Base-by-base conservation (phyloP, 2,888 invertebrate species). In the Rhingia campestris region DNA sequence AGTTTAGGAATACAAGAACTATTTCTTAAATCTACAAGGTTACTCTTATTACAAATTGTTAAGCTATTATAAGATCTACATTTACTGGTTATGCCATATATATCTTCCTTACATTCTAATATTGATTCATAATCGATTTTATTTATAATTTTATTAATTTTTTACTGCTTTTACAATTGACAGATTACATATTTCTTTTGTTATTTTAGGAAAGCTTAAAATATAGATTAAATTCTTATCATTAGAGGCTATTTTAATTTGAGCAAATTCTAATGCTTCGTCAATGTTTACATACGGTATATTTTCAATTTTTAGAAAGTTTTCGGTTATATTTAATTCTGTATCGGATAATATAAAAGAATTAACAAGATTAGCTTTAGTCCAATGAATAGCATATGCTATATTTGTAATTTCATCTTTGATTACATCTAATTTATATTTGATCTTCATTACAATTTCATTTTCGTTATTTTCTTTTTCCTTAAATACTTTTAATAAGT, bases 261-360 rank as follows among this genome's bases (percentile, higher is more conserved):
- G 67, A 9, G 72, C 66, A 47, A 74, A 81, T 49, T 86, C 77
- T 39, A 86, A 33, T 30, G 86, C 81, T 41, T 86, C 81, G 41
- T 81, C 81, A 10, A 66, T 49, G n/a, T 81, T 81, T 10, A 49
- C 14, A 33, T 61, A 82, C 0, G 73, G 73, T 41, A 82, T 35
- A 47, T 77, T 74, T 59, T 77, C 69, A 30, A 41, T 64, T 32
- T 81, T 54, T 37, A 82, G n/a, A n/a, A 63, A 35, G 10, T 77
- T 37, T 33, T 43, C 67, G 30, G 37, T 47, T n/a, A 59, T 41
- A 33, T 72, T 56, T 39, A 76, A 51, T 76, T 81, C 66, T 3
- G 32, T 61, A 9, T 43, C 53, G 6, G 75, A 75, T 12, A 75
- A 32, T 7, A 81, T 53, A 7, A 54, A 58, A 0, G 75, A 47